A percentile compares a stretch with the other conserved stretches of the same genome.
Evolutionary conservation across 2,888 invertebrate species (phyloP).

Genomic region (Cantharis flavilabris): DNA sequence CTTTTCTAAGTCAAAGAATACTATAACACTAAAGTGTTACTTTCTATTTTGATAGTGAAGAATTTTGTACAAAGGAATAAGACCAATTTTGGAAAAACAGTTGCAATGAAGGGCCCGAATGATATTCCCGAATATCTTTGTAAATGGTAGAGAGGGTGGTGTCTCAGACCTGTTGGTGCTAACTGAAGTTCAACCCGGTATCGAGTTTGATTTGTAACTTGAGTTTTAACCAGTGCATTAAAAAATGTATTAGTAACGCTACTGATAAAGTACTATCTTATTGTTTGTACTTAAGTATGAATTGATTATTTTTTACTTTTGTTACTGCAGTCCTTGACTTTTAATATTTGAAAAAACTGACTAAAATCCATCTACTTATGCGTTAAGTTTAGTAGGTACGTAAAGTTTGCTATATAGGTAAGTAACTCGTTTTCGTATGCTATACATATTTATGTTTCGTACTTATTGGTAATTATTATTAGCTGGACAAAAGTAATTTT

Average conservation of each 20-base stretch:
- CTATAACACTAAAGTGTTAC: too few species aligned
- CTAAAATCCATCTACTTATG: neutral
- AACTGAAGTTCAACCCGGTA: too few species aligned
- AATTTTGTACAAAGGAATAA: too few species aligned
- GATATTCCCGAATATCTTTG: too few species aligned
- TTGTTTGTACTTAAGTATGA: neutral
- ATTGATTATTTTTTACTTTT: neutral
- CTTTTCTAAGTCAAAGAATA: too few species aligned
- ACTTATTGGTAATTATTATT: neutral
- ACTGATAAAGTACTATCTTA: neutral
- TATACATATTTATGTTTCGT: neutral
- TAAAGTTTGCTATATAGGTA: neutral
- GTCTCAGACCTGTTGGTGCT: too few species aligned
- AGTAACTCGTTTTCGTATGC: neutral
- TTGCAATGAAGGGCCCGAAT: too few species aligned
- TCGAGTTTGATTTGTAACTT: neutral
- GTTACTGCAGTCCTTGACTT: neutral
- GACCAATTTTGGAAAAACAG: too few species aligned
- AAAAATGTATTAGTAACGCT: neutral
- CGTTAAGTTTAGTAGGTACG: neutral
- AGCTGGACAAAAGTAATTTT: neutral
- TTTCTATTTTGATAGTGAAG: too few species aligned
- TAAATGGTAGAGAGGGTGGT: too few species aligned
- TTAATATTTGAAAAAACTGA: neutral
- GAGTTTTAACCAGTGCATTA: neutral